Evolutionary conservation across 2,113 vertebrate species (phyloP), one percentile per base, ranked within the genome.

Genomic region (Plectropomus leopardus): DNA sequence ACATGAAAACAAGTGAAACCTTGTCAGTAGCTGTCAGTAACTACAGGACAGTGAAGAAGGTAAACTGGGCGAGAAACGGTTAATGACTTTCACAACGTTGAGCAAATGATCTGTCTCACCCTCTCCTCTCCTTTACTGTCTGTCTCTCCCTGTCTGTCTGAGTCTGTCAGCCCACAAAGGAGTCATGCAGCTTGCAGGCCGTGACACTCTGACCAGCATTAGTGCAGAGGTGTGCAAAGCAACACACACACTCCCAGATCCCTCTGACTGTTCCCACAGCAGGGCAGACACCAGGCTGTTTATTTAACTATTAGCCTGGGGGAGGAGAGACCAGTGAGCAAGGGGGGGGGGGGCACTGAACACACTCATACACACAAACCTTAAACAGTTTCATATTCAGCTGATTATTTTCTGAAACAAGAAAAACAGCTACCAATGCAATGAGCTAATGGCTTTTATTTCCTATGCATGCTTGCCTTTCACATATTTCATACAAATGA

Each of bases 281-380:
- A 82, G 71, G 72, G 65, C 80, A 76, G 82, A 88, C 88, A 90
- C 76, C 69, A 63, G 80, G 72, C 88, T 92, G 89, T 93, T 93
- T 91, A 91, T 90, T 88, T 93, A 93, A 88, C 75, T 61, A 83
- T 87, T 87, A 85, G 87, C 19, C 69, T n/a, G 58, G 78, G 82
- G 82, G 83, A 81, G 76, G 85, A 75, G 78, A 67, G 67, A 36
- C 50, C 44, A 32, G 69, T 65, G 42, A 72, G 57, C 28, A 34
- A 59, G 40, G 1, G 15, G 53, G 73, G 71, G 65, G 47, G 60
- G 30, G 54, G 11, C 47, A 60, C 30, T 32, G 15, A 11, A 71
- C 32, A 60, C 8, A 30, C n/a, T 82, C 34, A 42, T 6, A 57
- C 51, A 51, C 30, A 67, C 23, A 36, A 68, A 28, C 47, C 59